Percentiles rank a stretch among this genome's conserved stretches.
These are phyloP conservation scores for Dendroctonus valens DNA, from an alignment of 1,140 invertebrate species.

Conservation along the genomic window DNA sequence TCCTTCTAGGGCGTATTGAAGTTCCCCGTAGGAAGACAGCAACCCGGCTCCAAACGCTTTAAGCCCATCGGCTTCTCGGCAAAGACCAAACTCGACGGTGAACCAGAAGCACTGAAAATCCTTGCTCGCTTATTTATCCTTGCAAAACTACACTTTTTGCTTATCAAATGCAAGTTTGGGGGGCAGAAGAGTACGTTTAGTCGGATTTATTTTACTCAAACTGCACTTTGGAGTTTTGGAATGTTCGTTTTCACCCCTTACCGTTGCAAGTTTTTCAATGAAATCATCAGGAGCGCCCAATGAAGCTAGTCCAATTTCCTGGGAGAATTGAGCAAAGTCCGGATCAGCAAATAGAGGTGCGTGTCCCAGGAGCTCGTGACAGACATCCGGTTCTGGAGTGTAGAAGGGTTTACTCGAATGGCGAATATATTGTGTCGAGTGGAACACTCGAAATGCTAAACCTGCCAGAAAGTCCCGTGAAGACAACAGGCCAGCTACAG, in stretches of 20 bases:
- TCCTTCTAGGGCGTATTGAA: slow-evolving; percentile 87
- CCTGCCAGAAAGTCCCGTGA: slow-evolving; percentile 98
- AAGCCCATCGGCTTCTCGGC: slow-evolving; percentile 83
- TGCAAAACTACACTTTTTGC: too few relatives aligned
- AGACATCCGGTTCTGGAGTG: slow-evolving; percentile 96
- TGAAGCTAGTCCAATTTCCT: slow-evolving; percentile 94
- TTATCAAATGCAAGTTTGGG: too few relatives aligned
- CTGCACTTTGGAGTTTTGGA: too few relatives aligned
- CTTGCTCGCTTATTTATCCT: not conserved
- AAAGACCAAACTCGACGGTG: slow-evolving; percentile 96
- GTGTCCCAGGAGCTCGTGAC: slow-evolving; percentile 96
- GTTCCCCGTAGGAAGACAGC: slow-evolving; percentile 94
- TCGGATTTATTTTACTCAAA: too few relatives aligned
- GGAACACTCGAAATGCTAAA: slow-evolving; percentile 96
- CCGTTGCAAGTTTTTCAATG: slow-evolving; percentile 95
- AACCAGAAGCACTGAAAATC: slow-evolving; percentile 96
- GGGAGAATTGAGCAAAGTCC: slow-evolving; percentile 96
- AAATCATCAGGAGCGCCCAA: slow-evolving; percentile 96
- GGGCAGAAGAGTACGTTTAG: too few relatives aligned
- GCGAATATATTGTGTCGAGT: slow-evolving; percentile 98
- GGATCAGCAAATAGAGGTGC: slow-evolving; percentile 96
- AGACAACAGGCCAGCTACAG: slow-evolving; percentile 94
- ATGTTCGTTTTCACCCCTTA: slow-evolving; percentile 52
- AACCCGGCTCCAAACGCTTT: slow-evolving; percentile 97
- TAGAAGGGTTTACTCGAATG: slow-evolving; percentile 93